Evolutionary conservation across 2,797 vertebrate species (phyloP).

Genomic region (Lagodon rhomboides): DNA sequence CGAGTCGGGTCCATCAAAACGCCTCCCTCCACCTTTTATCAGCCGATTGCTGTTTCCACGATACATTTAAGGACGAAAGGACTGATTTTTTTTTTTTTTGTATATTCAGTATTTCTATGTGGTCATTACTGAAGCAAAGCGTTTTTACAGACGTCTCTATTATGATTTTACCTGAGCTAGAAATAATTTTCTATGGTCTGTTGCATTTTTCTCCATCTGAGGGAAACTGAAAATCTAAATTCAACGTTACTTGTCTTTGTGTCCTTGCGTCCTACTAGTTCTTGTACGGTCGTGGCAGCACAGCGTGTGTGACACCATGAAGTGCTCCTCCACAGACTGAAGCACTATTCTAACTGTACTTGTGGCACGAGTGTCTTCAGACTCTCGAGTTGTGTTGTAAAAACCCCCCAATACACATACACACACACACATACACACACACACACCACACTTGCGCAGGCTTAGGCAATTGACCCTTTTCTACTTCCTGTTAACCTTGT

Average conservation of each 20-base stretch:
- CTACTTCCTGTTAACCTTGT: conserved; percentile 50
- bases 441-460: conserved; percentile 41
- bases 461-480: conserved; percentile 61
- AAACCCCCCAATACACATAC: conserved; percentile 5
- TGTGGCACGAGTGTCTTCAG: conserved; percentile 64
- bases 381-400: conserved; percentile 49
- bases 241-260: conserved; percentile 54
- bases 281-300: conserved; percentile 45
- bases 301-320: conserved; percentile 38
- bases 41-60: conserved; percentile 37
- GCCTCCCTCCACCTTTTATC: conserved; percentile 39
- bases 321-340: conserved; percentile 61
- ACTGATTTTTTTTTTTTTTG: conserved; percentile 40
- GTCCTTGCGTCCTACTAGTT: conserved; percentile 46
- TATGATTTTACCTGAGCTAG: conserved; percentile 43
- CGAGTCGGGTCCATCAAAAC: conserved; percentile 26
- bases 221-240: conserved; percentile 49
- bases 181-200: conserved; percentile 47
- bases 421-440: conserved; percentile 17
- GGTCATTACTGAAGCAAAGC: conserved; percentile 31
- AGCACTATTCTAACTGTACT: conserved; percentile 67
- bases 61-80: conserved; percentile 49
- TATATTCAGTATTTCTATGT: conserved; percentile 48
- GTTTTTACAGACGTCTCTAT: conserved; percentile 48
- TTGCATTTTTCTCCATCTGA: conserved; percentile 42